phyloP scores from a whole-genome alignment of 2,888 invertebrate species.

The Colostygia pectinataria region DNA sequence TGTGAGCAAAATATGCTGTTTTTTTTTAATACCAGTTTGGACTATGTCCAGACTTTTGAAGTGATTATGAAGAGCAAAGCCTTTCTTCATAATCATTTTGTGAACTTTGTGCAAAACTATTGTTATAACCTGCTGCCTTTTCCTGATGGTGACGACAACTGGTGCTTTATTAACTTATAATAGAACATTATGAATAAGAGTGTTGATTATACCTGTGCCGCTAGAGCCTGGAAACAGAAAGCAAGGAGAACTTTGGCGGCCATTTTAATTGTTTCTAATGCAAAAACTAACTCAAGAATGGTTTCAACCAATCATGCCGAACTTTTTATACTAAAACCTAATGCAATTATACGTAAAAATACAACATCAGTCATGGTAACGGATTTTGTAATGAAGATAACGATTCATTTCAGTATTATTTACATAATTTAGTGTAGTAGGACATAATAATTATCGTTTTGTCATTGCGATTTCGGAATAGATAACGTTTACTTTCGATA shows the following conservation, averaged over 20 bases:
- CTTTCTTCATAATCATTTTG: too few species aligned
- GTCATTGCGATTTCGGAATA: conserved; percentile 4
- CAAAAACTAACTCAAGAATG: conserved; percentile 15
- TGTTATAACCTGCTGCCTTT: too few species aligned
- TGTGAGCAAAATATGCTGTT: too few species aligned
- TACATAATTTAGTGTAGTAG: conserved; percentile 16
- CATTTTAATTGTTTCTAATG: conserved; percentile 26
- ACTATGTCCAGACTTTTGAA: too few species aligned
- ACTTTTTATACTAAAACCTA: conserved; percentile 23
- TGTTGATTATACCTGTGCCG: conserved; percentile 33
- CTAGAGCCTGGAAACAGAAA: conserved; percentile 35
- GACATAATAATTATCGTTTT: conserved; percentile 8
- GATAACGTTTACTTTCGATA: not conserved
- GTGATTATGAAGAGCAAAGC: too few species aligned
- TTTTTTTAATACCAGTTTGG: too few species aligned
- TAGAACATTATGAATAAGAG: too few species aligned
- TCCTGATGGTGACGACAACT: too few species aligned
- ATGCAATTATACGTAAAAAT: conserved; percentile 15
- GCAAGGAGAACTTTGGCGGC: conserved; percentile 26
- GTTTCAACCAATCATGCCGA: conserved; percentile 13
- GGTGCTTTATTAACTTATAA: too few species aligned
- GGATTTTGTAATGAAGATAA: conserved; percentile 11
- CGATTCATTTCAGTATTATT: conserved; percentile 6
- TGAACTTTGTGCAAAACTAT: too few species aligned
- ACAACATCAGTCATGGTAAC: conserved; percentile 7